Conservation (phyloP, 2,888 invertebrate genomes). For the Piscicola geometra region DNA sequence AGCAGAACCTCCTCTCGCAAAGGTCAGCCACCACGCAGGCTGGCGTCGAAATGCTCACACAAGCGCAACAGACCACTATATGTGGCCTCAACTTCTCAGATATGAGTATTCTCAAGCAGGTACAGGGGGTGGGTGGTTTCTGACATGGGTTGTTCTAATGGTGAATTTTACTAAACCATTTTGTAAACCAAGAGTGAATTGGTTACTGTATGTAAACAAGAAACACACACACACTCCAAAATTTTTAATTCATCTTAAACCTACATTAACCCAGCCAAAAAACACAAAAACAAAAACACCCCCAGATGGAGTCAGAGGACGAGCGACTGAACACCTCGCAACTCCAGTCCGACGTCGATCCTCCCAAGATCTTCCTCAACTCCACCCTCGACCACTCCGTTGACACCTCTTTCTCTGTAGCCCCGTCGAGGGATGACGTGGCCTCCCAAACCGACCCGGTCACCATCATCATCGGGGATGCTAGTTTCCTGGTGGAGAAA, state of each 20-base stretch:
- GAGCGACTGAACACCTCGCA: not conserved
- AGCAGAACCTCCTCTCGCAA: not conserved
- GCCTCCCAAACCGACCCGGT: constrained; percentile 44
- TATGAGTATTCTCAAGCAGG: constrained; percentile 8
- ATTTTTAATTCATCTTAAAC: too few relatives aligned
- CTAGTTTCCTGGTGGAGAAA: constrained; percentile 44
- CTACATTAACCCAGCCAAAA: too few relatives aligned
- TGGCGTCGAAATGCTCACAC: not conserved
- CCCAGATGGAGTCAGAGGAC: constrained; percentile 17
- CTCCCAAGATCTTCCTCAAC: not conserved
- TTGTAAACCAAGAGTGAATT: too few relatives aligned
- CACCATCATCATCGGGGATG: constrained; percentile 45
- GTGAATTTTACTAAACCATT: too few relatives aligned
- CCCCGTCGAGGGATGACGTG: constrained; percentile 3
- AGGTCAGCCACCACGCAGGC: not conserved
- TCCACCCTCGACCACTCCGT: constrained; percentile 12
- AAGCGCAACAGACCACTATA: constrained; percentile 5
- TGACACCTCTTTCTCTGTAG: not conserved
- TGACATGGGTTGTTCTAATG: too few relatives aligned
- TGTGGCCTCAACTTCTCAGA: not conserved
- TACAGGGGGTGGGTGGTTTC: too few relatives aligned
- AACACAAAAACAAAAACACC: too few relatives aligned
- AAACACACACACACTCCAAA: too few relatives aligned
- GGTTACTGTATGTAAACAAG: too few relatives aligned
- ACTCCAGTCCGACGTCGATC: not conserved